These are phyloP conservation scores for Oncorhynchus tshawytscha DNA, from an alignment of 2,113 vertebrate genomes.

Conservation along the genomic window DNA sequence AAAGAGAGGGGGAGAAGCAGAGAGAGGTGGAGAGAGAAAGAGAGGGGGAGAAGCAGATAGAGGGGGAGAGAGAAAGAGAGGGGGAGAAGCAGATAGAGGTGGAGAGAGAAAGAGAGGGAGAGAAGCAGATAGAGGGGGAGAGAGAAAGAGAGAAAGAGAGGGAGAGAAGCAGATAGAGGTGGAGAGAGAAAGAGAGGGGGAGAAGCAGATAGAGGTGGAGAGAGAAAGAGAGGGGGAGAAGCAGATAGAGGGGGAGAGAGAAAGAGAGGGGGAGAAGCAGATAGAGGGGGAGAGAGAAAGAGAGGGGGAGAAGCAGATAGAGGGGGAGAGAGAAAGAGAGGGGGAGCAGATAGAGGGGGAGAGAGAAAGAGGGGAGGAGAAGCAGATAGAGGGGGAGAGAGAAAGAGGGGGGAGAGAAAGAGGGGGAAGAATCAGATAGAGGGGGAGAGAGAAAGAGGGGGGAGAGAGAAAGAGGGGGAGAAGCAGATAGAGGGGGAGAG, in stretches of 20 bases:
- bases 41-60: not conserved
- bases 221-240: not conserved
- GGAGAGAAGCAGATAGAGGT: not conserved
- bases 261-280: not conserved
- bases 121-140: not conserved
- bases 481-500: not conserved
- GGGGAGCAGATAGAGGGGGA: constrained; percentile 12
- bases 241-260: not conserved
- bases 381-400: not conserved
- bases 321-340: too few species aligned
- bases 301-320: too few species aligned
- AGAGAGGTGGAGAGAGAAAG: not conserved
- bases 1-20: too few species aligned
- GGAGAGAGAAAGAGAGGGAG: not conserved
- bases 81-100: not conserved
- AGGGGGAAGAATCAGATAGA: not conserved
- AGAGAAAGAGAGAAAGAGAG: not conserved
- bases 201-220: constrained; percentile 5
- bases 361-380: not conserved
- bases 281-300: not conserved
- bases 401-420: too few species aligned
- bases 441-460: not conserved
- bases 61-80: not conserved
- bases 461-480: too few species aligned
- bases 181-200: not conserved